Evolutionary conservation across 2,113 vertebrate genomes (phyloP).

Genomic region (Orycteropus afer): DNA sequence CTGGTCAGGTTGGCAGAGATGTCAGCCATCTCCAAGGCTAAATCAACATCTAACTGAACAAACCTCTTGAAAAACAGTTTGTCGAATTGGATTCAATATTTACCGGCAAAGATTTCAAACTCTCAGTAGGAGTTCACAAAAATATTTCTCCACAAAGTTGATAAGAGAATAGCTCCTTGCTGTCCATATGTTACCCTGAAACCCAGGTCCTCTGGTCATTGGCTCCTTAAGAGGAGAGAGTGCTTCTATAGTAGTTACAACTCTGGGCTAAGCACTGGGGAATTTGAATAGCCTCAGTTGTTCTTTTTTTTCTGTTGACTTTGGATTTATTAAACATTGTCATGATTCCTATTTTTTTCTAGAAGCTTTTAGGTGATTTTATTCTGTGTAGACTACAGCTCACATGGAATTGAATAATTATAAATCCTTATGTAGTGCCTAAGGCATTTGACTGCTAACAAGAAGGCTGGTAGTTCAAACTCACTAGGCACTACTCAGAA

Average conservation of each 20-base stretch:
- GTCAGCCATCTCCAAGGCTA: conserved; percentile 1
- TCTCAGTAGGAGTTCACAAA: background rate
- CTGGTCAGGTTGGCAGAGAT: background rate
- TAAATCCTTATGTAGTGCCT: background rate
- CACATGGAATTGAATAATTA: background rate
- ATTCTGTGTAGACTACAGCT: background rate
- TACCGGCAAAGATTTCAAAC: background rate
- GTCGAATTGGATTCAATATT: conserved; percentile 26
- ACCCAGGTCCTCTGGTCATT: background rate
- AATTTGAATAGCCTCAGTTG: background rate
- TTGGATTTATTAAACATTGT: background rate
- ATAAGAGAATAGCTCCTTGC: background rate
- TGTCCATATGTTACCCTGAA: background rate
- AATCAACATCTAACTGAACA: conserved; percentile 41
- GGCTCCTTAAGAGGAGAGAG: background rate
- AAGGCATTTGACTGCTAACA: too few species aligned
- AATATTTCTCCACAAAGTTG: background rate
- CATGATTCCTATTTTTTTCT: conserved; percentile 1
- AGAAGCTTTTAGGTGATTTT: background rate
- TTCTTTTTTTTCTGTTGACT: background rate
- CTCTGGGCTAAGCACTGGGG: background rate
- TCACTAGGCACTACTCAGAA: too few species aligned
- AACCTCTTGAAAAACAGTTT: background rate
- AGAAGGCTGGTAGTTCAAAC: too few species aligned
- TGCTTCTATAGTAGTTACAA: background rate